These are phyloP conservation scores for Eurytoma adleriae DNA, from an alignment of 2,888 invertebrate species.

Conservation along the genomic window DNA sequence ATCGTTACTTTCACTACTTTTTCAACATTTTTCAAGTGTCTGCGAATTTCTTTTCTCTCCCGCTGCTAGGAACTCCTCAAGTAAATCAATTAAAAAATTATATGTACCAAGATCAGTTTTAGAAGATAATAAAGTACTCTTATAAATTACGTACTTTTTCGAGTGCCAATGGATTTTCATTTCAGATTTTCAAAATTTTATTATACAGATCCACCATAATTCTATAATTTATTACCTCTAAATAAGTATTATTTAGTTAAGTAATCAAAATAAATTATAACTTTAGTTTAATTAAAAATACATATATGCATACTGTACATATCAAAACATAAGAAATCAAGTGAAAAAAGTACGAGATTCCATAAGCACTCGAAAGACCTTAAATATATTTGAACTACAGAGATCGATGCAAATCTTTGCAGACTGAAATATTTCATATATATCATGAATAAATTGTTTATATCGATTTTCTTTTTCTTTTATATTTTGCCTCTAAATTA, in stretches of 20 bases:
- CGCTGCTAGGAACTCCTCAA: slow-evolving; percentile 35
- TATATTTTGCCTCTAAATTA: background rate
- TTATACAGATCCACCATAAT: too few relatives aligned
- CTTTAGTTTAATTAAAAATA: background rate
- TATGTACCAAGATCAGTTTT: background rate
- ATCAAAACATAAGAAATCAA: slow-evolving; percentile 33
- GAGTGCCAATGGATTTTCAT: slow-evolving; percentile 47
- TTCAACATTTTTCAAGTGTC: slow-evolving; percentile 7
- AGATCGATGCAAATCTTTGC: slow-evolving; percentile 26
- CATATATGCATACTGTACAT: slow-evolving; percentile 25
- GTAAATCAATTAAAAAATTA: background rate
- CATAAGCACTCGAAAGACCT: slow-evolving; percentile 53
- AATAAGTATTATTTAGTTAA: background rate
- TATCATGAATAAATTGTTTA: background rate
- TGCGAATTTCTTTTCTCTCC: background rate
- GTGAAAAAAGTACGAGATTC: background rate
- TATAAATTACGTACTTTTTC: slow-evolving; percentile 22
- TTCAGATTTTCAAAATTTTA: background rate
- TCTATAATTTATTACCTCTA: background rate
- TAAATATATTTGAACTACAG: background rate
- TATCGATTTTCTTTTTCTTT: background rate
- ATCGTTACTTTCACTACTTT: too few relatives aligned
- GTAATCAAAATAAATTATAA: background rate
- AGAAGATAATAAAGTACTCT: background rate
- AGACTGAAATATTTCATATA: slow-evolving; percentile 41